These are phyloP conservation scores for Penaeus chinensis DNA, from an alignment of 1,140 invertebrate genomes.

Conservation along the genomic window DNA sequence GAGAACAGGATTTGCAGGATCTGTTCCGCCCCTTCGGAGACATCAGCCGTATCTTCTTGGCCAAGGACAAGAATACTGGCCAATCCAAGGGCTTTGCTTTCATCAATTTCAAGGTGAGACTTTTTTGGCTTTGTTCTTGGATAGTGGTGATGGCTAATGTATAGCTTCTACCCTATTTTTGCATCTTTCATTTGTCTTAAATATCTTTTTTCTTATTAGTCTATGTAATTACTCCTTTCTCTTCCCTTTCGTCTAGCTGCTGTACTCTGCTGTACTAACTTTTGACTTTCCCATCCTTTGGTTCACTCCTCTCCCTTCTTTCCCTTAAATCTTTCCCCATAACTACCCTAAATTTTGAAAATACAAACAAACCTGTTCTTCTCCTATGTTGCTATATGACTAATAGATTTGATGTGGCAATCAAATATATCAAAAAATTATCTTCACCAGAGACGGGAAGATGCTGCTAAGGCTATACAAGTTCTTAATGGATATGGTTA, in stretches of 20 bases:
- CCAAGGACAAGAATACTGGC: conserved; percentile 78
- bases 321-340: too few relatives aligned
- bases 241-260: too few relatives aligned
- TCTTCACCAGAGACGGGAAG: conserved; percentile 80
- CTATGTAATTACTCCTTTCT: too few relatives aligned
- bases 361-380: too few relatives aligned
- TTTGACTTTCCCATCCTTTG: too few relatives aligned
- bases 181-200: conserved; percentile 81
- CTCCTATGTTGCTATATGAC: too few relatives aligned
- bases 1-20: conserved; percentile 94
- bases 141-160: neutral
- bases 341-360: too few relatives aligned
- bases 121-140: neutral
- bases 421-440: neutral
- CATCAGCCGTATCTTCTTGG: conserved; percentile 88
- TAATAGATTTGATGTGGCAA: too few relatives aligned
- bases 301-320: too few relatives aligned
- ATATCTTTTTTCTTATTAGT: too few relatives aligned
- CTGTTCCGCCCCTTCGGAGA: conserved; percentile 92
- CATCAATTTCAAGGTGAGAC: conserved; percentile 63
- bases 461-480: conserved; percentile 92
- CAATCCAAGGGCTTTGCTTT: conserved; percentile 66
- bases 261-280: too few relatives aligned
- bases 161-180: conserved; percentile 65
- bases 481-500: conserved; percentile 95